These are phyloP conservation scores for Zosterops pallidus DNA, from an alignment of 2,113 vertebrate genomes.

Conservation along the genomic window DNA sequence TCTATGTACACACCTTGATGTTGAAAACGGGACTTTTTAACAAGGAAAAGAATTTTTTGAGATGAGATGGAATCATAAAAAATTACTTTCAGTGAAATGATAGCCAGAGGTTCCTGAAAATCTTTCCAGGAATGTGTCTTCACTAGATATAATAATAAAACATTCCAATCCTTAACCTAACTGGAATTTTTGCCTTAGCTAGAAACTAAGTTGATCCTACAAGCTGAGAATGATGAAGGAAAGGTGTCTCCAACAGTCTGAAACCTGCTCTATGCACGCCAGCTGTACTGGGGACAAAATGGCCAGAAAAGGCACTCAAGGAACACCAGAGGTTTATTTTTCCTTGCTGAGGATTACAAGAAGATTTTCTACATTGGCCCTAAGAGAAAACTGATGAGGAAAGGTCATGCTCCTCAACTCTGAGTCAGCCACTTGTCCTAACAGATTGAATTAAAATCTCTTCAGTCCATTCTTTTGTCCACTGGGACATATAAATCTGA, in stretches of 20 bases:
- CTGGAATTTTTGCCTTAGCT: neutral
- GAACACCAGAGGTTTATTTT: neutral
- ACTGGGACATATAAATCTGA: slow-evolving; percentile 19
- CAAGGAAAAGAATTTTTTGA: neutral
- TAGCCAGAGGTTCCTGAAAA: neutral
- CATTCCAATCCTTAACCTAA: neutral
- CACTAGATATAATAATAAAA: neutral
- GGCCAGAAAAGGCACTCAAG: neutral
- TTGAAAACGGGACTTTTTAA: neutral
- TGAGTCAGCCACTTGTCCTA: slow-evolving; percentile 16
- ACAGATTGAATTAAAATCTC: slow-evolving; percentile 9
- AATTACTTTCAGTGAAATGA: neutral
- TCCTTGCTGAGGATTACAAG: neutral
- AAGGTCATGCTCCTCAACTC: neutral
- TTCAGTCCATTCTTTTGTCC: neutral
- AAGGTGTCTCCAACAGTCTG: neutral
- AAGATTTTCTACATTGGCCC: neutral
- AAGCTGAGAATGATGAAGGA: neutral
- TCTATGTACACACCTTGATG: neutral
- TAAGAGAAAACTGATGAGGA: neutral
- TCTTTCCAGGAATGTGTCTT: neutral
- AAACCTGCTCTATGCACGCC: neutral
- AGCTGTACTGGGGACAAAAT: neutral
- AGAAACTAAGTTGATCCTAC: neutral
- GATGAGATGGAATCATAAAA: neutral